These are phyloP conservation scores for Silurus aristotelis DNA, from an alignment of 2,797 vertebrate species.

Conservation along the genomic window DNA sequence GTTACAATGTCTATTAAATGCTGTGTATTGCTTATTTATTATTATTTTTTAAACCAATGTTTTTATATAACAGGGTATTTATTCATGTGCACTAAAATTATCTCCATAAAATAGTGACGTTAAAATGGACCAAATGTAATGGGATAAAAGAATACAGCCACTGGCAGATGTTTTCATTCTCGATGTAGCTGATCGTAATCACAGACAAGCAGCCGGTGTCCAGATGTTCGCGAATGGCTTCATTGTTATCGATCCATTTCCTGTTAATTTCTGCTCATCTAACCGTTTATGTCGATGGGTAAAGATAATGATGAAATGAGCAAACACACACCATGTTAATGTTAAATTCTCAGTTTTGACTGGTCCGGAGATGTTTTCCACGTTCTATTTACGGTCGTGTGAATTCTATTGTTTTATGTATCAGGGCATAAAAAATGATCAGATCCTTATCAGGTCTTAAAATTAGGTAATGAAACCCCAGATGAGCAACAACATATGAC, in stretches of 20 bases:
- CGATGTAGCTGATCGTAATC: slow-evolving; percentile 55
- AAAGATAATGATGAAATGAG: not conserved
- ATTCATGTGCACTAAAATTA: not conserved
- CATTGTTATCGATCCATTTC: not conserved
- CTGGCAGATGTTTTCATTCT: not conserved
- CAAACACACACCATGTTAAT: not conserved
- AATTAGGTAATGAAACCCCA: too few species aligned
- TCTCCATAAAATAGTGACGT: not conserved
- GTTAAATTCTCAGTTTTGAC: not conserved
- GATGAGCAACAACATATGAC: too few species aligned
- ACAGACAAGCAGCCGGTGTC: slow-evolving; percentile 14
- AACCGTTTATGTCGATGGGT: not conserved
- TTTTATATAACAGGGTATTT: not conserved
- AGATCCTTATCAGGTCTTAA: too few species aligned
- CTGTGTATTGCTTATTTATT: slow-evolving; percentile 7
- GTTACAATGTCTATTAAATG: slow-evolving; percentile 14
- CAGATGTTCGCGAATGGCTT: slow-evolving; percentile 4
- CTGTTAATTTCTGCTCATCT: not conserved
- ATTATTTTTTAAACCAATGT: not conserved
- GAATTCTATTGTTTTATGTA: too few species aligned
- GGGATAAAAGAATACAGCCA: not conserved
- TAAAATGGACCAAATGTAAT: not conserved
- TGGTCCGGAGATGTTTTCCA: not conserved
- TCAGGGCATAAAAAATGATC: too few species aligned
- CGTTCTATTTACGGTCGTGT: too few species aligned